phyloP scores from a whole-genome alignment of 2,797 vertebrate genomes.

The Leuciscus waleckii region DNA sequence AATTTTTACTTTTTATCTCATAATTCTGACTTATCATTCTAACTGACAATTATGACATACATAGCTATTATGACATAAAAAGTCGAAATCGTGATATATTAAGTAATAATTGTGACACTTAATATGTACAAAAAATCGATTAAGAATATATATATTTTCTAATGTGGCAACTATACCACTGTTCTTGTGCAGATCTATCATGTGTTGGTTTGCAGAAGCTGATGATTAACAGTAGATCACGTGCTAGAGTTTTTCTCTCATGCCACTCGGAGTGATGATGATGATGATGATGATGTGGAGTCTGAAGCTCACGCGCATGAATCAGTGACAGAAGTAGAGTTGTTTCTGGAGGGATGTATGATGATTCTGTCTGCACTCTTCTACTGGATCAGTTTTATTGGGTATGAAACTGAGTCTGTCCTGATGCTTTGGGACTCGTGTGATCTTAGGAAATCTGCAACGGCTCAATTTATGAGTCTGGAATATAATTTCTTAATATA shows the following conservation, averaged over 20 bases:
- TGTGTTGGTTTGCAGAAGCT: background rate
- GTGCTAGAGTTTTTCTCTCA: background rate
- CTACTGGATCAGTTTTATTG: background rate
- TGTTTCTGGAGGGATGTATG: background rate
- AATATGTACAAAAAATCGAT: too few species aligned
- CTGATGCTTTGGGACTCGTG: background rate
- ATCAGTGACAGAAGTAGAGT: background rate
- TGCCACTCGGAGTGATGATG: background rate
- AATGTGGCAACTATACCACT: background rate
- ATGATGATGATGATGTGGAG: background rate
- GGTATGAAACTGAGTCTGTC: background rate
- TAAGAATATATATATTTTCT: too few species aligned
- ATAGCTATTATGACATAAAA: background rate
- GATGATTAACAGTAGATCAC: background rate
- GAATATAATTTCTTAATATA: background rate
- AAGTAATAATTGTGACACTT: background rate
- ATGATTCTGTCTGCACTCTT: conserved; percentile 5
- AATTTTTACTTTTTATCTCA: too few species aligned
- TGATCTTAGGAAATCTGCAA: background rate
- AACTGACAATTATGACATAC: background rate
- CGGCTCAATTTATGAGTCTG: background rate
- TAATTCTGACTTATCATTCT: too few species aligned
- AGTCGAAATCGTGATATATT: background rate
- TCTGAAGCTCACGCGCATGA: background rate
- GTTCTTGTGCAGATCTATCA: background rate